Base-by-base conservation (phyloP, 2,888 invertebrate species). In the Nemapogon koenigi region DNA sequence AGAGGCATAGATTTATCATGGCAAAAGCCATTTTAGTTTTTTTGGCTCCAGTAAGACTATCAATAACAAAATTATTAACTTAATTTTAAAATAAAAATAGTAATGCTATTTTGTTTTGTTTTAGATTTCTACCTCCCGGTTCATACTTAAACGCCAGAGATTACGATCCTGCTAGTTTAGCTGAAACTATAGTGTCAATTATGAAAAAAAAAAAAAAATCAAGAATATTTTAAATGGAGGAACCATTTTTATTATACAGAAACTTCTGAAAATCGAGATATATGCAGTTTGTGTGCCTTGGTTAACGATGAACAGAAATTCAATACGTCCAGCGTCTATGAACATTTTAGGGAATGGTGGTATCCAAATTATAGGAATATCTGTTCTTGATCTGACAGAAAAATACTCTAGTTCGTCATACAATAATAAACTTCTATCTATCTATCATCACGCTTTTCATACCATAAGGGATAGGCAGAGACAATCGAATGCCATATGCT, bases 171-270 rank as follows among this genome's bases (percentile, higher is more conserved):
- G 57, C 59, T 45, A 57, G 56, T 18, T 47, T 71, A 18, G 71
- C 71, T 0, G 44, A 47, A 25, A 35, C 47, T 1, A 67, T 71
- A 8, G 36, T 58, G 28, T 42, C 51, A 16, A 51, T 57, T 2
- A 48, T 63, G 1, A 47, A 43, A 4, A 33, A 55, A 4, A 52
- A 44, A 0, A 35, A 42, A 2, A 30, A 62, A 63, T 38, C 51
- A 60, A 31, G 38, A 43, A 2, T 71, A 50, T 44, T 68, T 70
- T 44, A 50, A 39, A 18, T 72, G 69, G 70, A 63, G 55, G 2
- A 64, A 61, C 41, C 39, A 48, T n/a, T 72, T 71, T 47, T 54
- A 49, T 1, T 30, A 43, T 0, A 47, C 44, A 2, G 33, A 42
- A 3, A 44, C 43, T 3, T 19, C 33, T 6, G 19, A 14, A n/a